Conservation (phyloP, 2,797 vertebrate genomes). For the Sebastes taczanowskii region DNA sequence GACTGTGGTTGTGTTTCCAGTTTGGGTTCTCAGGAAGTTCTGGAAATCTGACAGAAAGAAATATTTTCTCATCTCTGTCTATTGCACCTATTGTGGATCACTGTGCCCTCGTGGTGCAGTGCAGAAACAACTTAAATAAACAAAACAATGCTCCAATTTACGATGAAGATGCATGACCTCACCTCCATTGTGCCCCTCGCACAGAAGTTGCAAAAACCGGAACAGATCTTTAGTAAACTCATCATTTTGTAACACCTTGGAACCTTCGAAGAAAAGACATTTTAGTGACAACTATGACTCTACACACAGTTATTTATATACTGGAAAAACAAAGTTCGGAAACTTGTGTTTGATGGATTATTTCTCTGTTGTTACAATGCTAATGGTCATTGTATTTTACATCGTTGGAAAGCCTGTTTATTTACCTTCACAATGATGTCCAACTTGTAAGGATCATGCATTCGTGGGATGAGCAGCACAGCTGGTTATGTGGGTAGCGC, state of each 20-base stretch:
- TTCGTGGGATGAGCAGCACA: too few species aligned
- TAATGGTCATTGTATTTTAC: too few species aligned
- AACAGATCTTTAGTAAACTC: slow-evolving; percentile 98
- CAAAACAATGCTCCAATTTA: neutral
- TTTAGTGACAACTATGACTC: slow-evolving; percentile 21
- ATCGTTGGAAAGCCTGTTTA: too few species aligned
- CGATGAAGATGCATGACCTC: slow-evolving; percentile 46
- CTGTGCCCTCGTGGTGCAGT: neutral
- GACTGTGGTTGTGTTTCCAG: slow-evolving; percentile 98
- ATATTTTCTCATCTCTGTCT: neutral
- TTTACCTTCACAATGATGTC: too few species aligned
- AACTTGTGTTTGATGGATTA: too few species aligned
- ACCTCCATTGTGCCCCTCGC: slow-evolving; percentile 99
- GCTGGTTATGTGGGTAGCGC: too few species aligned
- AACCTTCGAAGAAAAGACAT: slow-evolving; percentile 80
- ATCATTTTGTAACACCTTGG: slow-evolving; percentile 98
- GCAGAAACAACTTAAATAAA: neutral
- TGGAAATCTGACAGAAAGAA: slow-evolving; percentile 89
- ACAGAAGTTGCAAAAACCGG: slow-evolving; percentile 97
- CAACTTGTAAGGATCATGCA: too few species aligned
- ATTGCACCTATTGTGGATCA: neutral
- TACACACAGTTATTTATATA: neutral
- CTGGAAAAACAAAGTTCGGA: too few species aligned
- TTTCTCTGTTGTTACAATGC: too few species aligned
- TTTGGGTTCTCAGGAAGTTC: slow-evolving; percentile 97